Conservation (phyloP, 2,888 invertebrate genomes). For the Macropis europaea region DNA sequence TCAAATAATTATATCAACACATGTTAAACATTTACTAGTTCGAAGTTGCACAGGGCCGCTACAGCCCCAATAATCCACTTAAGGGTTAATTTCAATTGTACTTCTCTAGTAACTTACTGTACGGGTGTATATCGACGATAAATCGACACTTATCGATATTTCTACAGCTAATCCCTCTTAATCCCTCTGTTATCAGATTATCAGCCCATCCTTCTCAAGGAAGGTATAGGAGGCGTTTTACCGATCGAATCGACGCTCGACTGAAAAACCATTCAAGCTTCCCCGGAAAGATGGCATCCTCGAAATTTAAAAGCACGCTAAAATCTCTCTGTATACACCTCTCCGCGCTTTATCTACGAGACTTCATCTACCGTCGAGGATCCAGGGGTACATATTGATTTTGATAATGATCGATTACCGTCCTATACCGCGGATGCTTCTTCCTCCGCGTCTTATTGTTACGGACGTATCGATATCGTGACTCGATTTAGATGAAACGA, state of each 20-base stretch:
- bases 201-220: too few relatives aligned
- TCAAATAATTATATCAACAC: too few relatives aligned
- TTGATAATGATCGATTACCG: slow-evolving; percentile 55
- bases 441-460: slow-evolving; percentile 8
- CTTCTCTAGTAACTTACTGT: too few relatives aligned
- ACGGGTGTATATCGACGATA: too few relatives aligned
- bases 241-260: slow-evolving; percentile 49
- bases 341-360: slow-evolving; percentile 33
- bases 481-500: slow-evolving; percentile 44
- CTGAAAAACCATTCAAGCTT: slow-evolving; percentile 53
- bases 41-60: too few relatives aligned
- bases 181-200: too few relatives aligned
- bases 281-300: slow-evolving; percentile 53
- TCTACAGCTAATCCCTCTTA: too few relatives aligned
- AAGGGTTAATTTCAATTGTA: too few relatives aligned
- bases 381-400: slow-evolving; percentile 58
- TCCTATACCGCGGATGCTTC: too few relatives aligned
- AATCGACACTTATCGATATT: too few relatives aligned
- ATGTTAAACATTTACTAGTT: too few relatives aligned
- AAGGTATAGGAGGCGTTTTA: slow-evolving; percentile 40
- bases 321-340: slow-evolving; percentile 26
- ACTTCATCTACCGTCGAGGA: slow-evolving; percentile 54
- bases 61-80: too few relatives aligned
- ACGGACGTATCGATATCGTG: slow-evolving; percentile 42
- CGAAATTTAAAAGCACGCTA: slow-evolving; percentile 50